Conservation (phyloP, 2,888 invertebrate genomes). For the Uloborus plumipes region DNA sequence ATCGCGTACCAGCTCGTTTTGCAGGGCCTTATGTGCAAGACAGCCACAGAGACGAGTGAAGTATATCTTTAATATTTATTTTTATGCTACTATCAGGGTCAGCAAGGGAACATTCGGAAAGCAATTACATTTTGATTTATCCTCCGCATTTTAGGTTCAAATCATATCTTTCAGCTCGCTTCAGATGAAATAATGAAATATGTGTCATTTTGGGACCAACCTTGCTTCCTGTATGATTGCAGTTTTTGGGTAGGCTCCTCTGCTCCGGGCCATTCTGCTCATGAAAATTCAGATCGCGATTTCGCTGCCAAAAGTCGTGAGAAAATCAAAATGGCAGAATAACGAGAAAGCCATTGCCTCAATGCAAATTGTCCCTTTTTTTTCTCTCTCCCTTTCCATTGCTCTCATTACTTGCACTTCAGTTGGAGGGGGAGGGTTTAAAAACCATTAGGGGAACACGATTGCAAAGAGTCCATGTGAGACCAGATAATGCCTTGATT, state of each 20-base stretch:
- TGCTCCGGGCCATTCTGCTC: slow-evolving; percentile 35
- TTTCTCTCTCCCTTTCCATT: slow-evolving; percentile 45
- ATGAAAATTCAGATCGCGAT: slow-evolving; percentile 62
- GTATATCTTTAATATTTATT: too few relatives aligned
- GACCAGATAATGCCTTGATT: slow-evolving; percentile 43
- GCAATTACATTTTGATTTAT: slow-evolving; percentile 20
- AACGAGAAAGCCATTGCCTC: slow-evolving; percentile 44
- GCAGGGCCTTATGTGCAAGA: too few relatives aligned
- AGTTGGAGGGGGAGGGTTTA: slow-evolving; percentile 25
- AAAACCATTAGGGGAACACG: slow-evolving; percentile 56
- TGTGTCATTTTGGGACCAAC: slow-evolving; percentile 37
- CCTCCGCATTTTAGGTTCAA: slow-evolving; percentile 24
- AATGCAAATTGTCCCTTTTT: slow-evolving; percentile 49
- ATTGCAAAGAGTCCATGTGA: slow-evolving; percentile 36
- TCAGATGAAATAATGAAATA: slow-evolving; percentile 3
- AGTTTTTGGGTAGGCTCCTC: slow-evolving; percentile 8
- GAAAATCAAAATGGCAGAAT: slow-evolving; percentile 57
- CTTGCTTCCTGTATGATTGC: slow-evolving; percentile 1
- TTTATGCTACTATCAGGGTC: too few relatives aligned
- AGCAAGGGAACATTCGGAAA: not conserved
- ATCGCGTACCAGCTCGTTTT: too few relatives aligned
- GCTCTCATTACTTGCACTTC: slow-evolving; percentile 27
- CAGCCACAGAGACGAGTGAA: too few relatives aligned
- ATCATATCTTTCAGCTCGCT: slow-evolving; percentile 29
- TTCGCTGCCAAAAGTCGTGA: slow-evolving; percentile 49